phyloP scores from a whole-genome alignment of 2,888 invertebrate species.

The Clistopyga incitator region DNA sequence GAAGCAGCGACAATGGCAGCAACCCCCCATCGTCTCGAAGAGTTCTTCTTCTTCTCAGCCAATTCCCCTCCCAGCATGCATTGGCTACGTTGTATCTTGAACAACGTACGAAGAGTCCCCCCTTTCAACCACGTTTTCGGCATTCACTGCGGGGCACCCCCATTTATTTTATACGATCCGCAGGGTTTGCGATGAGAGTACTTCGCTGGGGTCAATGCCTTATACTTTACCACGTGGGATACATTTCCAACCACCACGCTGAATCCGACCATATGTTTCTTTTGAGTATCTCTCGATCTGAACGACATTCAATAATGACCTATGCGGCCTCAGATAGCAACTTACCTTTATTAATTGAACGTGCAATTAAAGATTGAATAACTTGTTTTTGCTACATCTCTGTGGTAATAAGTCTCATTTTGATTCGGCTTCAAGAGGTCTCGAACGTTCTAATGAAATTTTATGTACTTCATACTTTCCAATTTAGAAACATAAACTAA shows the following conservation, averaged over 20 bases:
- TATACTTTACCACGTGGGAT: conserved; percentile 39
- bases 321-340: conserved; percentile 14
- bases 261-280: not conserved
- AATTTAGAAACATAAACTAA: not conserved
- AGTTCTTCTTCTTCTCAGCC: conserved; percentile 71
- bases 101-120: conserved; percentile 43
- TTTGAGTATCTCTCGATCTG: conserved; percentile 19
- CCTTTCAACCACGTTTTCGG: conserved; percentile 48
- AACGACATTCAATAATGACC: conserved; percentile 38
- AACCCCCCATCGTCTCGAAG: conserved; percentile 62
- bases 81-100: conserved; percentile 49
- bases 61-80: conserved; percentile 74
- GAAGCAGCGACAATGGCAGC: conserved; percentile 20
- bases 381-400: conserved; percentile 4
- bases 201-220: conserved; percentile 55
- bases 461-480: not conserved
- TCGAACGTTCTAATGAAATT: not conserved
- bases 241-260: conserved; percentile 23
- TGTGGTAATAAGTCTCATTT: not conserved
- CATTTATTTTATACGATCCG: conserved; percentile 53
- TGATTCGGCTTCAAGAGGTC: not conserved
- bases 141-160: conserved; percentile 26
- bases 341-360: conserved; percentile 57
- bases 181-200: conserved; percentile 59
- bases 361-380: conserved; percentile 47